phyloP scores from a whole-genome alignment of 2,888 invertebrate species.

The Branchipolynoe longqiensis region DNA sequence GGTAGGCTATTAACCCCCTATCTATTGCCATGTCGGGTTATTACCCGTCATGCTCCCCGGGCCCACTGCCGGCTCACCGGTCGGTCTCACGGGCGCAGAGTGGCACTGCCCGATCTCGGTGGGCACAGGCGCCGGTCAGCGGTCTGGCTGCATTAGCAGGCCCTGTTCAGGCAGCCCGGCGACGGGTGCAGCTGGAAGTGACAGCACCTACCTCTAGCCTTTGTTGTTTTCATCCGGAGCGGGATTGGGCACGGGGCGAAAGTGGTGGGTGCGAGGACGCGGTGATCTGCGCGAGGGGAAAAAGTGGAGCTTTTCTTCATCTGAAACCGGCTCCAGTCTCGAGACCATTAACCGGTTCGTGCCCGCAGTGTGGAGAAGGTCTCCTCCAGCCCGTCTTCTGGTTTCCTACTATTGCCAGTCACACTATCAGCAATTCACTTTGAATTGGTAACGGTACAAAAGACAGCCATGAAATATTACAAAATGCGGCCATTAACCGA shows the following conservation, averaged over 20 bases:
- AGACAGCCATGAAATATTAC: too few species aligned
- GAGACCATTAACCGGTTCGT: slow-evolving; percentile 9
- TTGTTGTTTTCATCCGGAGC: slow-evolving; percentile 15
- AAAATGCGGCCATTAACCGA: too few species aligned
- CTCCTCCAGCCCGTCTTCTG: neutral
- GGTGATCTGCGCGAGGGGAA: neutral
- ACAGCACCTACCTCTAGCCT: slow-evolving; percentile 19
- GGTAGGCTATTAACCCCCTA: neutral
- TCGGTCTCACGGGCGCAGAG: neutral
- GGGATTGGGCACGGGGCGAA: slow-evolving; percentile 14
- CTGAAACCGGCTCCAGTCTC: slow-evolving; percentile 10
- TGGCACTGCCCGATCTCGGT: too few species aligned
- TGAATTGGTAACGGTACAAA: too few species aligned
- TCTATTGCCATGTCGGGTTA: neutral
- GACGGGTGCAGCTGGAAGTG: slow-evolving; percentile 2
- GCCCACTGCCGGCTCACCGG: neutral
- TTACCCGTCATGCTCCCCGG: neutral
- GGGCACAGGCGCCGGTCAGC: too few species aligned
- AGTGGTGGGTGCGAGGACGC: neutral
- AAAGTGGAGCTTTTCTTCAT: slow-evolving; percentile 12
- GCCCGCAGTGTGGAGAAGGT: neutral
- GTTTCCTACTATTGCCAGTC: too few species aligned
- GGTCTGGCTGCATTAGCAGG: slow-evolving; percentile 1
- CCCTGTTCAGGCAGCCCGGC: neutral
- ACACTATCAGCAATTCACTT: too few species aligned